Base-by-base conservation (phyloP, 2,888 invertebrate genomes). In the Achlya flavicornis region DNA sequence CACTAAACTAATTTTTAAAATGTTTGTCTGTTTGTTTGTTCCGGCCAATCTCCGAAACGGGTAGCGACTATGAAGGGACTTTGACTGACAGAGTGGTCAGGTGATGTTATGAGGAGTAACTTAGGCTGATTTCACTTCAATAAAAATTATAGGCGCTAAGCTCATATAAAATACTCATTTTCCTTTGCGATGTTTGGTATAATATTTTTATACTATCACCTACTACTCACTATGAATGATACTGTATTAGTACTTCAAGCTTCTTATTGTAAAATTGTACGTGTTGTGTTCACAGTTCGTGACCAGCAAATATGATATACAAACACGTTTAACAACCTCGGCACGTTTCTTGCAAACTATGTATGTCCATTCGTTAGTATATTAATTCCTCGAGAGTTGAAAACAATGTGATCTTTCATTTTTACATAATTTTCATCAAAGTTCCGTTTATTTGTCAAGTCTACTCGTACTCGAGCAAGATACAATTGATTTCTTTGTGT, bases 261-360 rank as follows among this genome's bases (percentile, higher is more conserved):
- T 16, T 19, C 53, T 19, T 72, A 70, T 68, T 74, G 80, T 79
- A 79, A 79, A 77, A 77, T 73, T 68, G 73, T 79, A 85, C 87
- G 85, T 85, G 86, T 79, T 73, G 73, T 82, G 81, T 81, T 83
- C 76, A 73, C 74, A 77, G 83, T 83, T 87, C 90, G 88, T 90
- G 92, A 89, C 86, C 75, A 78, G 88, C 66, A 78, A 77, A 68
- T 75, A 63, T 74, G 71, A 83, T 83, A 81, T 81, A 82, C 71
- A 78, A 80, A 76, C 77, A 11, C 14, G 41, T 76, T 81, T 79
- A 72, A 72, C 71, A 89, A 77, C 85, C 84, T 62, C 67, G 70
- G 78, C 90, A 89, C 90, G 90, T 89, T 76, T 79, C 64, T 73
- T 73, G 67, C 75, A 76, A 83, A 81, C 79, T 80, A 79, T 74